These are phyloP conservation scores for Lycaon pictus DNA, from an alignment of 2,113 vertebrate genomes.

Conservation along the genomic window DNA sequence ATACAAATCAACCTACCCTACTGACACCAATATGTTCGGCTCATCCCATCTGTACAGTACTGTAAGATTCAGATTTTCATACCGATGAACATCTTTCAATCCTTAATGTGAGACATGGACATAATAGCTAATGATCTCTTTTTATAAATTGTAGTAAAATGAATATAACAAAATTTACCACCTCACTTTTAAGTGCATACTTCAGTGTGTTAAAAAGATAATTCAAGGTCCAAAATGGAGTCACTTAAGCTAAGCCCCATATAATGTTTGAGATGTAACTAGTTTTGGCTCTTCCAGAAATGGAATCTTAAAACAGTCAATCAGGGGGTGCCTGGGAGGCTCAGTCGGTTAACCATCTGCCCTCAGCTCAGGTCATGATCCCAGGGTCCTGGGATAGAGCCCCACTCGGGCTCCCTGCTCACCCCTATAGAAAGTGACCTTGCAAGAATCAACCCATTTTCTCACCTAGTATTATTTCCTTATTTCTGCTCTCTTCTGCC, in stretches of 20 bases:
- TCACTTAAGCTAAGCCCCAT: not conserved
- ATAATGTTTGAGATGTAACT: not conserved
- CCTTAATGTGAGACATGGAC: not conserved
- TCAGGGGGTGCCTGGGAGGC: not conserved
- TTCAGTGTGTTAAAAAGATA: not conserved
- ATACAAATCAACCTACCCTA: not conserved
- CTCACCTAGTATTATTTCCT: not conserved
- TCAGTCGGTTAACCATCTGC: too few species aligned
- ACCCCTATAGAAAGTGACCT: not conserved
- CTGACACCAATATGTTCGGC: not conserved
- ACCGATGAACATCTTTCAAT: not conserved
- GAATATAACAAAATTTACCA: not conserved
- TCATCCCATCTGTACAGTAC: not conserved
- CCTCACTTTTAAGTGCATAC: not conserved
- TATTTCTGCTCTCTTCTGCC: not conserved
- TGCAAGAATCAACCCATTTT: not conserved
- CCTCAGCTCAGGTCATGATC: too few species aligned
- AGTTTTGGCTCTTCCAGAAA: not conserved
- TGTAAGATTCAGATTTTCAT: not conserved
- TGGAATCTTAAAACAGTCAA: not conserved
- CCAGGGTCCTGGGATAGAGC: too few species aligned
- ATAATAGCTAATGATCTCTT: not conserved
- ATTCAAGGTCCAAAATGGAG: not conserved
- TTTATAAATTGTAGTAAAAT: not conserved
- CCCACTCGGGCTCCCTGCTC: too few species aligned